Conservation (phyloP, 1,140 invertebrate species). For the Delia radicum region DNA sequence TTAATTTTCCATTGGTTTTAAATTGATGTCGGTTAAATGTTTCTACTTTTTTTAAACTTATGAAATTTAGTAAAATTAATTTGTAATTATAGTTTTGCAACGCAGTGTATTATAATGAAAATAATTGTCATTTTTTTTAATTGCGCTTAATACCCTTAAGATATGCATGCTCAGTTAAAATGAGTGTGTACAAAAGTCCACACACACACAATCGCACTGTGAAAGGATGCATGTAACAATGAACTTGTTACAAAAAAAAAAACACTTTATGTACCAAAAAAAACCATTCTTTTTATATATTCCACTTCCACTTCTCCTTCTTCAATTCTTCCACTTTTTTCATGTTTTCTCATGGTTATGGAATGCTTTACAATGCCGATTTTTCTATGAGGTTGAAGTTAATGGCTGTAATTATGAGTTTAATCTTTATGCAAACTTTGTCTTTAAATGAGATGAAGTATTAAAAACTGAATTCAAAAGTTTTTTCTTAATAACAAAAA, state of each 20-base stretch:
- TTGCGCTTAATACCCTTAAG: slow-evolving; percentile 15
- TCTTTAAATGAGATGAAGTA: slow-evolving; percentile 18
- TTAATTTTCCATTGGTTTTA: no score
- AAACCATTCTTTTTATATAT: background rate
- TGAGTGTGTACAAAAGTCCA: background rate
- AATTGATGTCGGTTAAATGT: no score
- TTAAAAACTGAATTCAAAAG: background rate
- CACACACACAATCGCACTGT: no score
- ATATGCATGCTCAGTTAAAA: slow-evolving; percentile 10
- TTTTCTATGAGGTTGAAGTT: slow-evolving; percentile 17
- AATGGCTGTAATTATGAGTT: slow-evolving; percentile 24
- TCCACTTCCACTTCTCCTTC: no score
- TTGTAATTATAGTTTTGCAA: no score
- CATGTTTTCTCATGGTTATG: background rate
- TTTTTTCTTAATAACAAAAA: background rate
- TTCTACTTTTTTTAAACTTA: no score
- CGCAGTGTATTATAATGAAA: no score
- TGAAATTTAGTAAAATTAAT: no score
- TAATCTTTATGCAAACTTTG: slow-evolving; percentile 23
- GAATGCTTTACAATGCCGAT: background rate
- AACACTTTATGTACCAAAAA: background rate
- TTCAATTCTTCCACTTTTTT: background rate
- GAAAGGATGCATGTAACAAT: no score
- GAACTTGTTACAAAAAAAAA: slow-evolving; percentile 14
- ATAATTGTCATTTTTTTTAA: background rate